Base-by-base conservation (phyloP, 2,888 invertebrate genomes). In the Myathropa florea region DNA sequence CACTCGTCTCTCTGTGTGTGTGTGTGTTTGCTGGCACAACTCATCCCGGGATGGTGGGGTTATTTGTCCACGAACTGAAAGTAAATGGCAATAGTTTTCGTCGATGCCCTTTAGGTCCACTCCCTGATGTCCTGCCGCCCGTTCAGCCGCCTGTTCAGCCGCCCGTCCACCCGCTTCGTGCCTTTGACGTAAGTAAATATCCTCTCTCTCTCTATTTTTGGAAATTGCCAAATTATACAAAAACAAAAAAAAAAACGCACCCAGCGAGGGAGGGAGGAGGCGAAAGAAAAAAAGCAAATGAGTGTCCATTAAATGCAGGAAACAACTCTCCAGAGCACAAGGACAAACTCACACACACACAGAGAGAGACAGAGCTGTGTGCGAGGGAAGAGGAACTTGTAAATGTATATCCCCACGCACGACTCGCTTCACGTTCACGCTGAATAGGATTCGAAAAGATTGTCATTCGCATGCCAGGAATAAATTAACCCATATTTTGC, bases 391-490 rank as follows among this genome's bases (percentile, higher is more conserved):
- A 6, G 18, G 18, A 46, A 28, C 57, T 21, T 14, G 60, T 21
- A 46, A 26, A 53, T 12, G 36, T 18, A 30, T 33, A 72, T 57
- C 57, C 30, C 59, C 71, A 84, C 80, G 75, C 70, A 83, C 76
- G 71, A 84, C 61, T 63, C 65, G 67, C 65, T 80, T 82, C 55
- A 53, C 64, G 64, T 70, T 79, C 23, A 64, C 65, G 55, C 36
- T 84, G 76, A 80, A 84, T 84, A 61, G 46, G 61, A 68, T 72
- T 61, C 82, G 70, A 83, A 77, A 77, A 84, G 81, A 80, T 84
- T 84, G 84, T 84, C 84, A 84, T 81, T 84, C 84, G 81, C 84
- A 84, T 81, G 84, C 75, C 76, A 84, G 72, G 81, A 81, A 84
- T 84, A 84, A 84, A 84, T 84, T 84, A 84, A 84, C 81, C 76